Conservation (phyloP, 2,888 invertebrate genomes). For the Ectropis crepuscularia region DNA sequence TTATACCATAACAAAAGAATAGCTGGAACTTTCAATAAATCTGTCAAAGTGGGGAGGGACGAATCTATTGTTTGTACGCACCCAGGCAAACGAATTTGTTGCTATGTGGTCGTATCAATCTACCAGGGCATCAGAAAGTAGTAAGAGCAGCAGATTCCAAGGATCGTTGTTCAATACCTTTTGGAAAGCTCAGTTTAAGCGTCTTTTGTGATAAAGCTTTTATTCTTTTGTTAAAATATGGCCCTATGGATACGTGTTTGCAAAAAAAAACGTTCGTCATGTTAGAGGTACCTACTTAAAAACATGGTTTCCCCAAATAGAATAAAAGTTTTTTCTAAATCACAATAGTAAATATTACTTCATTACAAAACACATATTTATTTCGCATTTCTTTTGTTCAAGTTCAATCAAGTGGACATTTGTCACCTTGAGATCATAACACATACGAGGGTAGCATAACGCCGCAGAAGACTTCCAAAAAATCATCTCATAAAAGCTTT, state of each 20-base stretch:
- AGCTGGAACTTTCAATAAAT: background rate
- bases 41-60: too few relatives aligned
- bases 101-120: conserved; percentile 9
- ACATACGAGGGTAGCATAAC: conserved; percentile 29
- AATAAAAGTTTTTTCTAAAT: background rate
- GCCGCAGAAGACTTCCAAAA: background rate
- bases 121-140: conserved; percentile 16
- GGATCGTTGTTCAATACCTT: background rate
- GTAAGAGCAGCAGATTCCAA: background rate
- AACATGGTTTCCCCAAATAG: background rate
- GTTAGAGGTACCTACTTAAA: too few relatives aligned
- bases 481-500: too few relatives aligned
- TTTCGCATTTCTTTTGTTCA: conserved; percentile 3
- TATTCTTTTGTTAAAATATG: background rate
- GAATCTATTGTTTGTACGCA: conserved; percentile 10
- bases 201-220: too few relatives aligned
- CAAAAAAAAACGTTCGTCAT: too few relatives aligned
- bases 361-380: background rate
- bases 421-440: conserved; percentile 28
- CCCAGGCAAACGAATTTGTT: conserved; percentile 15
- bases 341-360: background rate
- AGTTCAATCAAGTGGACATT: conserved; percentile 13
- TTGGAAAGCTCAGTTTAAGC: background rate
- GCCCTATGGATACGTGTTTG: too few relatives aligned
- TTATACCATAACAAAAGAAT: background rate